Evolutionary conservation across 2,113 vertebrate genomes (phyloP), one percentile per base, ranked within the genome.

Genomic region (Beaufortia kweichowensis): DNA sequence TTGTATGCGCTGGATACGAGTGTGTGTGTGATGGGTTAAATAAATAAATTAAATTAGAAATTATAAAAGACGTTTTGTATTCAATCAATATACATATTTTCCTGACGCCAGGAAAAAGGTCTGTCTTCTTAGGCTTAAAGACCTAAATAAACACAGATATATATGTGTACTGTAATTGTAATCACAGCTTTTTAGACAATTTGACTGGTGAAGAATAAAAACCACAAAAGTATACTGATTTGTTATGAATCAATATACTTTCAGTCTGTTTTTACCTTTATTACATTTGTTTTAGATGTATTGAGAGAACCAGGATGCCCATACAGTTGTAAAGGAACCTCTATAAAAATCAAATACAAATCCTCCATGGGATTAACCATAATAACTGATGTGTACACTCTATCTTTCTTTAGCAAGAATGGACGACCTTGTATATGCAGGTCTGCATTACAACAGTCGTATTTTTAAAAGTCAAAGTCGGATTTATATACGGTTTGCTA

Each of bases 81-180:
- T 65, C 65, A 79, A 74, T 71, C 81, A 71, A 60, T 73, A 48
- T 56, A 66, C 64, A 35, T 48, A 74, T 62, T 78, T 35, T 78
- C 14, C 66, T 66, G 62, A 66, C 39, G 63, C 76, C 70, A 82
- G 65, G 46, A 78, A 68, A 82, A 28, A 75, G 46, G 70, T 61
- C 63, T 68, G 31, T 53, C 14, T 29, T 67, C n/a, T 74, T 68
- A n/a, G n/a, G n/a, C n/a, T n/a, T n/a, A n/a, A n/a, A n/a, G n/a
- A n/a, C n/a, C n/a, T n/a, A n/a, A n/a, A 33, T 26, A 64, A 48
- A 77, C 57, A n/a, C 29, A n/a, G n/a, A n/a, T n/a, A n/a, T n/a
- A n/a, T n/a, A n/a, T n/a, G n/a, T n/a, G n/a, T n/a, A n/a, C n/a
- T n/a, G n/a, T n/a, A n/a, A n/a, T n/a, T n/a, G n/a, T n/a, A n/a